These are phyloP conservation scores for Drosophila imparisetae DNA, from an alignment of 2,888 invertebrate species.

Conservation along the genomic window DNA sequence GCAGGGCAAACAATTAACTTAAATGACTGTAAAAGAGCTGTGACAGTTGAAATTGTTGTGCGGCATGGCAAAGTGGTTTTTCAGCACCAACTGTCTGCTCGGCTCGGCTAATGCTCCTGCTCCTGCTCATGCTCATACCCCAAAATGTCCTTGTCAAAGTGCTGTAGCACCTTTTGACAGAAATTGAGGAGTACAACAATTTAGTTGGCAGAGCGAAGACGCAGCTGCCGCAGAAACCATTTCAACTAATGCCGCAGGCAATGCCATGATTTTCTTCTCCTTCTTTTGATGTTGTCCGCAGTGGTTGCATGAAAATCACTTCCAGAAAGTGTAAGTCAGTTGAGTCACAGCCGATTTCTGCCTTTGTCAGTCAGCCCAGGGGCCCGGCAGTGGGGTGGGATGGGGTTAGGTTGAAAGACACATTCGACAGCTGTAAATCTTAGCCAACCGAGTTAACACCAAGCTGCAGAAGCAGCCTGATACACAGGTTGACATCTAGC, in stretches of 20 bases:
- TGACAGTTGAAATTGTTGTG: slow-evolving; percentile 51
- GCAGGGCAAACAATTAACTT: slow-evolving; percentile 70
- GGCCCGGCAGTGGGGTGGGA: neutral
- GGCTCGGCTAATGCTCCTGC: neutral
- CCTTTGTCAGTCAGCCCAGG: slow-evolving; percentile 53
- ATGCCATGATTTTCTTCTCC: slow-evolving; percentile 34
- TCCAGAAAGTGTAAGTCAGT: slow-evolving; percentile 65
- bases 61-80: slow-evolving; percentile 74
- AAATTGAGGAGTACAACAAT: slow-evolving; percentile 72
- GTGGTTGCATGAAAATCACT: slow-evolving; percentile 25
- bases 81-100: slow-evolving; percentile 51
- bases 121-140: slow-evolving; percentile 8
- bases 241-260: slow-evolving; percentile 35
- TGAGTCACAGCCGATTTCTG: slow-evolving; percentile 70
- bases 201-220: slow-evolving; percentile 39
- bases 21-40: slow-evolving; percentile 71
- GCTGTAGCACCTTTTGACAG: slow-evolving; percentile 47
- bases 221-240: slow-evolving; percentile 16
- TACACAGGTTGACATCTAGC: slow-evolving; percentile 23
- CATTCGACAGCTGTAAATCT: slow-evolving; percentile 68
- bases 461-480: neutral
- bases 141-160: slow-evolving; percentile 36
- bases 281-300: slow-evolving; percentile 2
- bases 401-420: neutral
- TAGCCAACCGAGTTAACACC: slow-evolving; percentile 73